Percentiles rank a stretch among this genome's conserved stretches.
Conservation (phyloP, 2,797 vertebrate species). For the Adelosebastes latens region DNA sequence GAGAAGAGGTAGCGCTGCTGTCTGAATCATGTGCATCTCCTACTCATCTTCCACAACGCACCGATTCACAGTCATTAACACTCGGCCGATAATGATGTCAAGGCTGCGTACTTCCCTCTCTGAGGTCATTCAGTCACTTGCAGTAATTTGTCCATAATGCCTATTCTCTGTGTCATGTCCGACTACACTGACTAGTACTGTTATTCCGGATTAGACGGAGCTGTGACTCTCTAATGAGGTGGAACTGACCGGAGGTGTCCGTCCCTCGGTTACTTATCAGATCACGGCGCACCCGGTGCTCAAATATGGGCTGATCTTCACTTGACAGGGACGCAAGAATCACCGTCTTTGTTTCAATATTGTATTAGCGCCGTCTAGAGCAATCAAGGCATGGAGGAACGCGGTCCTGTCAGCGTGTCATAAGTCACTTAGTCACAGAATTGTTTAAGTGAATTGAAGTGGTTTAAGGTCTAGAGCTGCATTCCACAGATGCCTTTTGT, state of each 20-base stretch:
- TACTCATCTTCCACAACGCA: constrained; percentile 35
- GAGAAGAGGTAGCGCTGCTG: neutral
- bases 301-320: constrained; percentile 50
- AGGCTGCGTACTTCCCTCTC: constrained; percentile 6
- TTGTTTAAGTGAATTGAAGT: constrained; percentile 74
- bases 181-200: constrained; percentile 44
- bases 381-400: constrained; percentile 43
- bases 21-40: constrained; percentile 24
- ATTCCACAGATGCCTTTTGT: constrained; percentile 66
- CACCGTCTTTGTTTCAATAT: constrained; percentile 62
- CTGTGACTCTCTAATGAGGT: constrained; percentile 60
- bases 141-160: constrained; percentile 48
- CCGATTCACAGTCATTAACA: constrained; percentile 46
- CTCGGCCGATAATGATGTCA: constrained; percentile 55
- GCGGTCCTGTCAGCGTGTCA: constrained; percentile 55
- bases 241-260: constrained; percentile 49
- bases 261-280: constrained; percentile 45
- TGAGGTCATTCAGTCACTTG: constrained; percentile 51
- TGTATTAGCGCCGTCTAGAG: constrained; percentile 38
- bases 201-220: constrained; percentile 46
- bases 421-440: constrained; percentile 67
- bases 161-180: constrained; percentile 42
- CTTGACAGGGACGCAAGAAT: constrained; percentile 61
- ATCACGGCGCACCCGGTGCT: constrained; percentile 34
- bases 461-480: constrained; percentile 33